phyloP scores from a whole-genome alignment of 1,140 invertebrate species.

The Drosophila arizonae region DNA sequence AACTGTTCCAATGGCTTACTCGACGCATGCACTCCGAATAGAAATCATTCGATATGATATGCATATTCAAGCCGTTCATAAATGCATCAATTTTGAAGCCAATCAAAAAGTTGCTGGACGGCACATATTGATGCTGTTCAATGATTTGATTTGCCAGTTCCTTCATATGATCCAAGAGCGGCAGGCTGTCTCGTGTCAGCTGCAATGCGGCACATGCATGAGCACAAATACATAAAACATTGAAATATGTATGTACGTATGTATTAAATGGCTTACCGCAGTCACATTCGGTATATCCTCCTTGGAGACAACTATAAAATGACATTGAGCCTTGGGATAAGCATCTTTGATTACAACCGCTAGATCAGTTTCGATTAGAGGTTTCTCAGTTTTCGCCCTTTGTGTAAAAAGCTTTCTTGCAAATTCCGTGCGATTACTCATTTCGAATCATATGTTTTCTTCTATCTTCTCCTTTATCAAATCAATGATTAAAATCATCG shows the following conservation, averaged over 20 bases:
- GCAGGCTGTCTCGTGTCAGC: conserved; percentile 52
- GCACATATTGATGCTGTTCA: conserved; percentile 39
- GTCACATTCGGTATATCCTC: conserved; percentile 42
- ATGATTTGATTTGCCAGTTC: conserved; percentile 60
- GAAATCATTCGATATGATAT: conserved; percentile 65
- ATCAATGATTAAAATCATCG: not conserved
- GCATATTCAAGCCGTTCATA: conserved; percentile 53
- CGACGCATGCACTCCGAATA: conserved; percentile 43
- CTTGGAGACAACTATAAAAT: conserved; percentile 56
- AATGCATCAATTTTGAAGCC: conserved; percentile 56
- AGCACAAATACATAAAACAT: not conserved
- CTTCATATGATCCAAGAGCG: conserved; percentile 61
- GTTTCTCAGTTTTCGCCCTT: not conserved
- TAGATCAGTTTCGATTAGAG: conserved; percentile 48
- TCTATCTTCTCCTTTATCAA: too few species aligned
- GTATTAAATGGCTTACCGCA: conserved; percentile 12
- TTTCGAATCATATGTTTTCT: too few species aligned
- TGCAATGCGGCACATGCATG: not conserved
- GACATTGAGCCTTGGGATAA: conserved; percentile 62
- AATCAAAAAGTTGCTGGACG: conserved; percentile 46
- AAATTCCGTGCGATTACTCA: too few species aligned
- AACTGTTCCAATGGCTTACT: conserved; percentile 57
- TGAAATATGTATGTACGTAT: not conserved
- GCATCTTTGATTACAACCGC: conserved; percentile 51
- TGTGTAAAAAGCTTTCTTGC: too few species aligned